Evolutionary conservation across 2,888 invertebrate genomes (phyloP), one percentile per base, ranked within the genome.

Genomic region (Temnothorax ravouxi): DNA sequence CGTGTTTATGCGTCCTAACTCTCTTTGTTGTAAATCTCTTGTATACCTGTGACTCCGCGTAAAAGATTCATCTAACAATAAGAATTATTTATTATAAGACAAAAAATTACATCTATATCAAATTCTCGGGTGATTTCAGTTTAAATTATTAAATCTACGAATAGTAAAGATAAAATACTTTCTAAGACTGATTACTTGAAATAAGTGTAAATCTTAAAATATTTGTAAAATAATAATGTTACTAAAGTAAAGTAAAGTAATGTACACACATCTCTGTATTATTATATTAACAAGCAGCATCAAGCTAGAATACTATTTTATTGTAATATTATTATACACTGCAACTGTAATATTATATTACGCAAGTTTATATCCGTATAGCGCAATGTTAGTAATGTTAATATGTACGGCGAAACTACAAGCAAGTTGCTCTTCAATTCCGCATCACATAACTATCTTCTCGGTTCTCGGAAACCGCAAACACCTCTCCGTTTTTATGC

Each of bases 401-500:
- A 54, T 25, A 47, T 15, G 3, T 18, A 47, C n/a, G 34, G 41
- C 15, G 15, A 41, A 67, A 56, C 52, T 66, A 21, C 18, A 54
- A 29, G n/a, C 41, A 25, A 11, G 38, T 41, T 44, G 38, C 59
- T 21, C 25, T 64, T n/a, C 18, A 77, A 66, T 76, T 77, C 56
- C 29, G n/a, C 75, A 64, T 67, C 41, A 25, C 18, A 18, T 21
- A 56, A 41, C 15, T 25, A 15, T 9, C 18, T 18, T 25, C 50
- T 41, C 25, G 13, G 21, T 18, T 38, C 41, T n/a, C 15, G n/a
- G 18, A 44, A 64, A 76, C n/a, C 50, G 34, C n/a, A 47, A 67
- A 18, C 52, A 9, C n/a, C 44, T 44, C 44, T 77, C 13, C 54
- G 69, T 41, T 77, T 77, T 77, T 15, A 67, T 15, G 18, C 41